These are phyloP conservation scores for Allolobophora icterica DNA, from an alignment of 2,888 invertebrate species.

Conservation along the genomic window DNA sequence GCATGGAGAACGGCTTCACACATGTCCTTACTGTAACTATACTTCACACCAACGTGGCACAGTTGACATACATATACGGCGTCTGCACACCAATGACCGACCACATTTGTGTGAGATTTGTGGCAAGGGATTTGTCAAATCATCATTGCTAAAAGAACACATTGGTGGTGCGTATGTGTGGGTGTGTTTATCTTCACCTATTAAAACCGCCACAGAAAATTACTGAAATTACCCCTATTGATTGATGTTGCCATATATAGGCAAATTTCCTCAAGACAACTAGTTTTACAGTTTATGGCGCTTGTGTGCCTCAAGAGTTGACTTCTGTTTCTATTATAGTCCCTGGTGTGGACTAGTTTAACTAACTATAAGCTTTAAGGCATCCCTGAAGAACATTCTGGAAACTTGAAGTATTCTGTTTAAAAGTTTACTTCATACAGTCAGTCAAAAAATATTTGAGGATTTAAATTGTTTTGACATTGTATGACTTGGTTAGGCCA, in stretches of 20 bases:
- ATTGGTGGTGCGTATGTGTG: constrained; percentile 3
- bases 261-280: neutral
- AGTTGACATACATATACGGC: constrained; percentile 21
- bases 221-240: neutral
- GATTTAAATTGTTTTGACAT: no score
- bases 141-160: constrained; percentile 25
- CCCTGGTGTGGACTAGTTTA: no score
- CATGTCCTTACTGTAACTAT: constrained; percentile 17
- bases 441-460: no score
- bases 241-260: neutral
- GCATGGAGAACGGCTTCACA: constrained; percentile 20
- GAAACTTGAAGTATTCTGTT: no score
- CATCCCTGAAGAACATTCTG: no score
- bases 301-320: no score
- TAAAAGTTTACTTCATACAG: no score
- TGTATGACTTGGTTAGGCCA: no score
- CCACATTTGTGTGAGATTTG: constrained; percentile 24
- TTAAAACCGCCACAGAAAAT: neutral
- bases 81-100: constrained; percentile 27
- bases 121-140: constrained; percentile 25
- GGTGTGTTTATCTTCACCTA: neutral
- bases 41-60: constrained; percentile 11
- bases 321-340: no score
- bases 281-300: no score
- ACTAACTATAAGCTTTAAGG: no score